A percentile compares a stretch with the other conserved stretches of the same genome.
Conservation (phyloP, 2,888 invertebrate species). For the Oegoconia quadripuncta region DNA sequence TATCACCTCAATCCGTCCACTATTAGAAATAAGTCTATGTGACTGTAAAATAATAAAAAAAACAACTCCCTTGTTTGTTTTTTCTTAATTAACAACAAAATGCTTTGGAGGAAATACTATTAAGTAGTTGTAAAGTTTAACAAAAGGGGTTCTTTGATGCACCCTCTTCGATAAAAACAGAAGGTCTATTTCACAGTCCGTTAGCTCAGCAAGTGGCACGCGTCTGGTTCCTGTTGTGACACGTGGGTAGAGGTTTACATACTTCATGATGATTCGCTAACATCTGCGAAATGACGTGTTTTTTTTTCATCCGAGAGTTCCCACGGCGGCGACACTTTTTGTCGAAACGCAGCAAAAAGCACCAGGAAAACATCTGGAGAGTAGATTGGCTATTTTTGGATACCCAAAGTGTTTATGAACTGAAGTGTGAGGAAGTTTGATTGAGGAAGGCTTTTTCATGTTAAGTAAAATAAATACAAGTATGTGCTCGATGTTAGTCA, state of each 20-base stretch:
- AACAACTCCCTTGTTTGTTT: too few relatives aligned
- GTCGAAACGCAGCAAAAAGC: constrained; percentile 42
- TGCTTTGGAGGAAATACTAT: too few relatives aligned
- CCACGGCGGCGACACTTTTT: constrained; percentile 66
- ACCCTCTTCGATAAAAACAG: constrained; percentile 38
- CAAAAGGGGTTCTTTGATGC: constrained; percentile 19
- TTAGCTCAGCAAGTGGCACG: constrained; percentile 62
- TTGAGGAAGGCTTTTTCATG: constrained; percentile 31
- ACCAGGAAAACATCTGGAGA: constrained; percentile 66
- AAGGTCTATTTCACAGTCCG: constrained; percentile 60
- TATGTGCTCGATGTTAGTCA: background rate
- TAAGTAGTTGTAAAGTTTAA: constrained; percentile 13
- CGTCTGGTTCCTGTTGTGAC: constrained; percentile 65
- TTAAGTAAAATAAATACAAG: background rate
- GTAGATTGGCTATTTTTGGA: constrained; percentile 56
- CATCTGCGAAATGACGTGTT: constrained; percentile 46
- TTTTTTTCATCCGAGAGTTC: constrained; percentile 50
- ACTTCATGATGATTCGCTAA: constrained; percentile 43
- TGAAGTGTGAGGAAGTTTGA: constrained; percentile 53
- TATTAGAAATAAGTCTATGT: too few relatives aligned
- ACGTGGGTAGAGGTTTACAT: constrained; percentile 48
- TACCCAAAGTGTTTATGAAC: constrained; percentile 45
- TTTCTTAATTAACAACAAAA: too few relatives aligned
- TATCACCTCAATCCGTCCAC: too few relatives aligned
- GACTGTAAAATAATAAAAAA: too few relatives aligned